A percentile compares a stretch with the other conserved stretches of the same genome.
Evolutionary conservation across 2,888 invertebrate species (phyloP).

Genomic region (Copidosoma aretas): DNA sequence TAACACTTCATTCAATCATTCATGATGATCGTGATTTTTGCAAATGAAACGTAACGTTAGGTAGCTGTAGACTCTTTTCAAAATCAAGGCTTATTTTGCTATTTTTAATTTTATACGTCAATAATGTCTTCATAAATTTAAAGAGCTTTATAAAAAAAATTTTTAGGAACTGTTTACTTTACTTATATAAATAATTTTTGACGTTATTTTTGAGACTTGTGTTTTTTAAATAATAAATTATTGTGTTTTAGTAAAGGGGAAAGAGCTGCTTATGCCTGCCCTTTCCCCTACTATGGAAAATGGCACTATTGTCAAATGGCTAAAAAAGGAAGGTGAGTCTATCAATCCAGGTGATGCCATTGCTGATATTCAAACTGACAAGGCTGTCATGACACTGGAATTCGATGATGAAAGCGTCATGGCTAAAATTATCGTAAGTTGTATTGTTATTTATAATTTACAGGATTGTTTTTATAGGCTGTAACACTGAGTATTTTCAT

Average conservation of each 20-base stretch:
- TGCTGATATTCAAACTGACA: slow-evolving; percentile 73
- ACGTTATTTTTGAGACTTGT: neutral
- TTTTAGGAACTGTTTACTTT: neutral
- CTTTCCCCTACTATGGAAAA: slow-evolving; percentile 71
- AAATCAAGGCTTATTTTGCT: neutral
- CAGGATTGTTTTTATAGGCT: too few relatives aligned
- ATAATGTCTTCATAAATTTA: neutral
- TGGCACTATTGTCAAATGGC: slow-evolving; percentile 68
- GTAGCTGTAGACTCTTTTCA: too few relatives aligned
- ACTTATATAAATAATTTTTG: neutral
- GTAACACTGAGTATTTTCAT: slow-evolving; percentile 12
- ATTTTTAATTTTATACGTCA: neutral
- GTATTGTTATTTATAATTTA: neutral
- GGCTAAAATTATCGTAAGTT: slow-evolving; percentile 68
- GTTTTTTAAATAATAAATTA: neutral
- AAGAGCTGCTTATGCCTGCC: slow-evolving; percentile 66
- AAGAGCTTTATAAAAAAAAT: neutral
- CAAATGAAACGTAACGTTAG: too few relatives aligned
- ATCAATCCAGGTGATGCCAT: slow-evolving; percentile 68
- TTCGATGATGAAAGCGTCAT: slow-evolving; percentile 69
- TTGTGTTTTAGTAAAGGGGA: slow-evolving; percentile 57
- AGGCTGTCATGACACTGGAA: slow-evolving; percentile 69
- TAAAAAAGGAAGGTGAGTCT: slow-evolving; percentile 67
- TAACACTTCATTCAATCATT: too few relatives aligned
- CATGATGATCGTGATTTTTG: too few relatives aligned